These are phyloP conservation scores for Eupithecia exiguata DNA, from an alignment of 2,888 invertebrate genomes.

Conservation along the genomic window DNA sequence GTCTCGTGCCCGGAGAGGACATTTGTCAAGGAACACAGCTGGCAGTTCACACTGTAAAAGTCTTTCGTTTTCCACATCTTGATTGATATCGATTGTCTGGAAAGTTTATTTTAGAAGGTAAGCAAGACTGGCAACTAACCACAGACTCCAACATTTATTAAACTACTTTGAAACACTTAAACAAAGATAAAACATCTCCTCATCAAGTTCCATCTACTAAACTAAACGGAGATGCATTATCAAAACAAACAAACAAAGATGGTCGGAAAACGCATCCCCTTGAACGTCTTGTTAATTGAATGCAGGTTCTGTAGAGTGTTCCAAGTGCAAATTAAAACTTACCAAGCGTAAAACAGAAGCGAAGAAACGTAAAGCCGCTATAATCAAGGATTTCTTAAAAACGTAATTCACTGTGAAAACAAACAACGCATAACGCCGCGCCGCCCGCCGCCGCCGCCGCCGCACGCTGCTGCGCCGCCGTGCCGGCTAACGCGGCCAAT, in stretches of 20 bases:
- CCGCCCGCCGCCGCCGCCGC: not conserved
- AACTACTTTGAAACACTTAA: not conserved
- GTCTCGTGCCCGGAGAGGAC: not conserved
- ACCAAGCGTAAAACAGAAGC: not conserved
- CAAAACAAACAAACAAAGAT: slow-evolving; percentile 6
- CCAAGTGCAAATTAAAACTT: not conserved
- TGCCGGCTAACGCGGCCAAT: not conserved
- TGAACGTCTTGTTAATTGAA: not conserved
- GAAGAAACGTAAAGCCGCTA: not conserved
- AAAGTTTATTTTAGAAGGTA: not conserved
- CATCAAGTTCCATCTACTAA: not conserved
- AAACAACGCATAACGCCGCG: not conserved
- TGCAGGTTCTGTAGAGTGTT: not conserved
- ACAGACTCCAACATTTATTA: not conserved
- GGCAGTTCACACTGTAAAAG: slow-evolving; percentile 17
- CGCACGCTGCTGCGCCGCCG: not conserved
- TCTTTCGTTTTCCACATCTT: slow-evolving; percentile 20
- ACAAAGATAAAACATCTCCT: not conserved
- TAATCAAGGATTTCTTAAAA: not conserved
- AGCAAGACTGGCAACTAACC: not conserved
- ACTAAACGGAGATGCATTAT: not conserved
- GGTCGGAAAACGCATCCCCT: not conserved
- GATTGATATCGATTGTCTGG: slow-evolving; percentile 12
- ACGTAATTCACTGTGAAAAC: not conserved
- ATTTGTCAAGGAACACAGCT: slow-evolving; percentile 6